phyloP scores from a whole-genome alignment of 1,140 invertebrate species.

The Lordiphosa collinella region DNA sequence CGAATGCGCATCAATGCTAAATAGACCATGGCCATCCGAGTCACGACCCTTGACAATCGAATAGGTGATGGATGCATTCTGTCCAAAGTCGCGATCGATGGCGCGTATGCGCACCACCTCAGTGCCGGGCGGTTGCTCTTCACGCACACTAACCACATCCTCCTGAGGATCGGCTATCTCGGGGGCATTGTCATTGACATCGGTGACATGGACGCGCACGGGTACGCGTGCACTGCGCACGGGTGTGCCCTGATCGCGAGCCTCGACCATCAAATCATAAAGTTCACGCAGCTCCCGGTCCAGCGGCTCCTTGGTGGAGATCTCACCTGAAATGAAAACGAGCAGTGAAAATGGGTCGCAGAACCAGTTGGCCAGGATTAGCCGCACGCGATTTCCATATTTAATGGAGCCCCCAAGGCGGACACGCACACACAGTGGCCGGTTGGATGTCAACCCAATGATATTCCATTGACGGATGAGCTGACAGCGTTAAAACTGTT shows the following conservation, averaged over 20 bases:
- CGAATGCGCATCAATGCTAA: slow-evolving; percentile 90
- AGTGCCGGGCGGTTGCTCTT: slow-evolving; percentile 91
- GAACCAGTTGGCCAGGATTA: slow-evolving; percentile 69
- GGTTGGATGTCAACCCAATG: slow-evolving; percentile 73
- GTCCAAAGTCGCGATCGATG: slow-evolving; percentile 91
- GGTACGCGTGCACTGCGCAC: slow-evolving; percentile 86
- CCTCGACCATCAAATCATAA: slow-evolving; percentile 92
- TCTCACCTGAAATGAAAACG: slow-evolving; percentile 85
- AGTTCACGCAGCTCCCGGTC: slow-evolving; percentile 90
- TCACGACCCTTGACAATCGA: slow-evolving; percentile 91
- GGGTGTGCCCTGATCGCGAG: slow-evolving; percentile 90
- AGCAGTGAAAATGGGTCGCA: not conserved
- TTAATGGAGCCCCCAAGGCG: slow-evolving; percentile 66
- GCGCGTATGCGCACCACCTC: slow-evolving; percentile 92
- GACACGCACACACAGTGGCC: slow-evolving; percentile 56
- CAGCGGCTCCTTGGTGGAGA: slow-evolving; percentile 88
- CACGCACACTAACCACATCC: slow-evolving; percentile 91
- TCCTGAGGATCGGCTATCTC: slow-evolving; percentile 93
- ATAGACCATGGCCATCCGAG: slow-evolving; percentile 90
- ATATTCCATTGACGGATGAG: slow-evolving; percentile 79
- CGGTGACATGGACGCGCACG: slow-evolving; percentile 87
- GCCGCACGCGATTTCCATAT: slow-evolving; percentile 77
- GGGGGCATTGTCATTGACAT: slow-evolving; percentile 95
- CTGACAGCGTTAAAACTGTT: slow-evolving; percentile 80
- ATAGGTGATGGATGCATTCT: slow-evolving; percentile 94